Conservation (phyloP, 2,797 vertebrate genomes). For the Cyclopterus lumpus region DNA sequence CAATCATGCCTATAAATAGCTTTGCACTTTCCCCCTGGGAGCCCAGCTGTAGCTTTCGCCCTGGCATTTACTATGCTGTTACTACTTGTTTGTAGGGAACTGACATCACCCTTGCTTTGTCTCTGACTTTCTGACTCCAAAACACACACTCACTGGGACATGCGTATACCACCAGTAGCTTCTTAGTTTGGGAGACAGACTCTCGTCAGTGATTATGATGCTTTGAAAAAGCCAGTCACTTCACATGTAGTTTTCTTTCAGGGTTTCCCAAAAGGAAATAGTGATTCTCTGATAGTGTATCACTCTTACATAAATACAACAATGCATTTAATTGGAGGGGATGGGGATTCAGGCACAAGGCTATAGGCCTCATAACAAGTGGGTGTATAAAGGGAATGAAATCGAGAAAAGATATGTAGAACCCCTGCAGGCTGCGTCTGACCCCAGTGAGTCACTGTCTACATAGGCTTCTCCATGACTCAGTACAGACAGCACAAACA, state of each 20-base stretch:
- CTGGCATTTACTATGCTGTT: constrained; percentile 71
- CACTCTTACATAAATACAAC: constrained; percentile 44
- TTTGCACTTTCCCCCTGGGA: constrained; percentile 63
- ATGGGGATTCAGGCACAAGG: constrained; percentile 28
- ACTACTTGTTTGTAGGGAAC: constrained; percentile 68
- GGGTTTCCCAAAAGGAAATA: constrained; percentile 42
- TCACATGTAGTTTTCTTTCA: not conserved
- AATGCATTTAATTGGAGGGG: constrained; percentile 42
- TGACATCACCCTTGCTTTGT: constrained; percentile 63
- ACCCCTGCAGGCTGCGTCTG: constrained; percentile 67
- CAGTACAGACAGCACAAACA: constrained; percentile 40
- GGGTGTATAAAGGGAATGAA: constrained; percentile 45
- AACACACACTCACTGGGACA: not conserved
- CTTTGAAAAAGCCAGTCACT: constrained; percentile 6
- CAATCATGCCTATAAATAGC: constrained; percentile 76
- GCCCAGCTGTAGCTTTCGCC: constrained; percentile 71
- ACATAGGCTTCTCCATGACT: constrained; percentile 60
- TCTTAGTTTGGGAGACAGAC: not conserved
- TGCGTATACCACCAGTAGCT: constrained; percentile 6
- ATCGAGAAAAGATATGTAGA: constrained; percentile 35
- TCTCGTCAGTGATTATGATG: constrained; percentile 16
- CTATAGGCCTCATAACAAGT: constrained; percentile 42
- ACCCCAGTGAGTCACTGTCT: constrained; percentile 76
- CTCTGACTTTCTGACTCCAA: constrained; percentile 41
- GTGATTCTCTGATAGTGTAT: constrained; percentile 29